Conservation (phyloP, 2,888 invertebrate genomes). For the Eurytoma adleriae region DNA sequence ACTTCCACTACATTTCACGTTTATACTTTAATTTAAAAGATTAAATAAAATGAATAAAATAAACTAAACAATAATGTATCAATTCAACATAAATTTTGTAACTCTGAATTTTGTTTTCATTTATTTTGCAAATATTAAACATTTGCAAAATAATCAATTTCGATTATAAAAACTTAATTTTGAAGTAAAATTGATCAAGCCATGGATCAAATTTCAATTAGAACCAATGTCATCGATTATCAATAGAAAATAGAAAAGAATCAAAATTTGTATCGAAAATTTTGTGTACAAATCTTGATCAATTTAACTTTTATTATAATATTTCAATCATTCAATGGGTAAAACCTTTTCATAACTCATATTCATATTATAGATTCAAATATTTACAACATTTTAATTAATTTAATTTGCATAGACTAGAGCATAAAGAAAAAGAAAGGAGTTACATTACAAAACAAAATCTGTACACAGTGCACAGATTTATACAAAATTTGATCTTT, state of each 20-base stretch:
- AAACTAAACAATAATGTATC: not conserved
- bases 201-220: not conserved
- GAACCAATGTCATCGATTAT: not conserved
- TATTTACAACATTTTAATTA: not conserved
- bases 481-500: no score
- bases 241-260: not conserved
- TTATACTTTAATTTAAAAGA: not conserved
- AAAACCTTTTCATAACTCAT: slow-evolving; percentile 17
- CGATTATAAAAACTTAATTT: not conserved
- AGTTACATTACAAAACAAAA: not conserved
- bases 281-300: slow-evolving; percentile 20
- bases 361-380: no score
- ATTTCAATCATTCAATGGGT: slow-evolving; percentile 52
- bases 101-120: slow-evolving; percentile 2
- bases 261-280: not conserved
- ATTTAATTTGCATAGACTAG: not conserved
- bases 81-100: not conserved
- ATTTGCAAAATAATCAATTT: not conserved
- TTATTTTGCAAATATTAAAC: no score
- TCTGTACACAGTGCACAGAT: not conserved
- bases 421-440: not conserved
- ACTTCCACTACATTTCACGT: not conserved
- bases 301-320: slow-evolving; percentile 13
- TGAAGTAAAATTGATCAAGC: slow-evolving; percentile 14
- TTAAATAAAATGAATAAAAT: not conserved